Evolutionary conservation across 2,888 invertebrate genomes (phyloP).

Genomic region (Dendrolimus pini): DNA sequence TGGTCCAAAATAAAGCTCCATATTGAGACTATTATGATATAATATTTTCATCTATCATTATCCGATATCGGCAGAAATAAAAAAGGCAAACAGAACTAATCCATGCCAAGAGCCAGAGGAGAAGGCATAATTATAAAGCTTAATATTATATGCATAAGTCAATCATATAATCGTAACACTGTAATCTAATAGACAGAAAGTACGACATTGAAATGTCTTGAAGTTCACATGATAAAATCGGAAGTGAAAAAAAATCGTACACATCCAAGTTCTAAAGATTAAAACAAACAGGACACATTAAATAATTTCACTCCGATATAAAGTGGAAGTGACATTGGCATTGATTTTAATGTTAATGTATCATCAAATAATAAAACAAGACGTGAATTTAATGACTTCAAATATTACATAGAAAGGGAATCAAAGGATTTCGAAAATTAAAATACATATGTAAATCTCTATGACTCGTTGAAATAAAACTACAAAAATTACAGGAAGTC

Average conservation of each 20-base stretch:
- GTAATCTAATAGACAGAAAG: too few species aligned
- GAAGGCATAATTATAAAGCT: too few species aligned
- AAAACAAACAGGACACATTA: background rate
- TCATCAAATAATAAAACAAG: background rate
- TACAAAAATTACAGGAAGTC: conserved; percentile 11
- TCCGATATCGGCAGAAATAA: too few species aligned
- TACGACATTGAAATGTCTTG: background rate
- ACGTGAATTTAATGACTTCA: background rate
- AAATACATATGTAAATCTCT: background rate
- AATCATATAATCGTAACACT: too few species aligned
- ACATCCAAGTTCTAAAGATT: background rate
- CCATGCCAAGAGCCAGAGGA: too few species aligned
- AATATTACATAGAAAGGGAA: background rate
- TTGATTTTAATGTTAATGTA: background rate
- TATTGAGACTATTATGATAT: too few species aligned
- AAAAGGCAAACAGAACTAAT: too few species aligned
- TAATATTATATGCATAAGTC: too few species aligned
- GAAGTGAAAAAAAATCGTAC: background rate
- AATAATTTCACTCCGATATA: background rate
- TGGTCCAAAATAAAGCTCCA: too few species aligned
- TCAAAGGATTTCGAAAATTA: background rate
- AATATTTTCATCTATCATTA: too few species aligned
- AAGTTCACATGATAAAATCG: background rate
- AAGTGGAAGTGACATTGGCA: background rate
- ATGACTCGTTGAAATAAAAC: background rate